Base-by-base conservation (phyloP, 2,888 invertebrate species). In the Antitype chi region DNA sequence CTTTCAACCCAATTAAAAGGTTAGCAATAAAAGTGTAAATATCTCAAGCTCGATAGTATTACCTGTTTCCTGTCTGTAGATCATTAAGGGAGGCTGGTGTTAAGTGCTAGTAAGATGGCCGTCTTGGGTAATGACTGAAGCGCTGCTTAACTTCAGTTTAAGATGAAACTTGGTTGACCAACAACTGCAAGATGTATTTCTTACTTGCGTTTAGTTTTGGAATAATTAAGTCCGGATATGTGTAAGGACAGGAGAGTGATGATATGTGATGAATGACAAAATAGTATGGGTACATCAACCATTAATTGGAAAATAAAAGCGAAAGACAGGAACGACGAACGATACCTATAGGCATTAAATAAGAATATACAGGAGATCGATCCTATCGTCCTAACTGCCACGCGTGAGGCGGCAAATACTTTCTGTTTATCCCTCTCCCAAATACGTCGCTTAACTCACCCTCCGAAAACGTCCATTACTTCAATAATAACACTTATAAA, bases 71-170 rank as follows among this genome's bases (percentile, higher is more conserved):
- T n/a, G n/a, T n/a, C n/a, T n/a, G 70, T 52, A 71, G 70, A 87
- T 76, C 71, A 72, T 76, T 88, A 87, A 84, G 84, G 63, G 20
- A 63, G 81, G 59, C 83, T 83, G 59, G 62, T 76, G 76, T 73
- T 87, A 86, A 89, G 89, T 85, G 87, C 82, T 87, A 60, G 86
- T 78, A 70, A 80, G 85, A 59, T 74, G 78, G 77, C 84, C 87
- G 90, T 88, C 88, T 78, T 76, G 74, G 77, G 79, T 87, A 84
- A 80, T 87, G 85, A 87, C 89, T 84, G 84, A 85, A 82, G 83
- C 83, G 84, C 82, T 55, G 71, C 74, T 78, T 76, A 76, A 85
- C 78, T 78, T 71, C 20, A 86, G 32, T 73, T 74, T 78, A 81
- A 87, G 78, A 82, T 89, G 74, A 81, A 87, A 77, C 84, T 81